Evolutionary conservation across 35 echinoderm and acorn worm genomes (phyloP), one percentile per base, ranked within the genome.

Genomic region (Ophiothrix spiculata): DNA sequence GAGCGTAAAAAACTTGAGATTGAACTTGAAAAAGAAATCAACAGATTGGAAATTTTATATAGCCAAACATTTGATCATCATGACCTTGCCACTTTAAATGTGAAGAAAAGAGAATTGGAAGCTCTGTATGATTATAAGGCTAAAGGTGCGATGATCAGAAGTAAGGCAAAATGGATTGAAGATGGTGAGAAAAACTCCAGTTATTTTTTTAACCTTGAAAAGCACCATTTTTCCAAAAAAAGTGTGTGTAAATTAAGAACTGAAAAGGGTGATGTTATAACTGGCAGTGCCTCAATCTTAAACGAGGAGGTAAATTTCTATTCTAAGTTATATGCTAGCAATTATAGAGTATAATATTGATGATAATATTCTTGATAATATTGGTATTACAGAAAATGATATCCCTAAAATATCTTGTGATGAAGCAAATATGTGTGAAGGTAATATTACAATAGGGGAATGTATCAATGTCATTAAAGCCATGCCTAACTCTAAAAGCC

Each of bases 141-240:
- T 4, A 82, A 45, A 40, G 76, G 76, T 39, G 75, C 39, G 34
- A 87, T 87, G 32, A 74, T 87, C 31, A 78, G 75, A 49, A 56
- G 1, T 46, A 49, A 40, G 75, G 76, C 40, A 38, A 32, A 75
- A 6, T 87, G 39, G 85, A 36, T 49, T 56, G 76, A 87, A 74
- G 75, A 32, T 78, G 85, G 41, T 45, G 85, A 87, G 17, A 87
- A 87, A 37, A 87, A 79, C 79, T 45, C 38, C 36, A 87, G 75
- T 16, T 87, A 87, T 79, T 87, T 87, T 87, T 56, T 87, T 41
- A 87, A 56, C 56, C 76, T 87, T 76, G 85, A 90, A 75, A 82
- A 82, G 33, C 39, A 38, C 17, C 83, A 90, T 40, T 83, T 39
- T 45, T 69, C 56, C 17, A 90, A 84, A 28, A 90, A 90, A 0